phyloP scores from a whole-genome alignment of 1,140 invertebrate species.

The Orussus abietinus region DNA sequence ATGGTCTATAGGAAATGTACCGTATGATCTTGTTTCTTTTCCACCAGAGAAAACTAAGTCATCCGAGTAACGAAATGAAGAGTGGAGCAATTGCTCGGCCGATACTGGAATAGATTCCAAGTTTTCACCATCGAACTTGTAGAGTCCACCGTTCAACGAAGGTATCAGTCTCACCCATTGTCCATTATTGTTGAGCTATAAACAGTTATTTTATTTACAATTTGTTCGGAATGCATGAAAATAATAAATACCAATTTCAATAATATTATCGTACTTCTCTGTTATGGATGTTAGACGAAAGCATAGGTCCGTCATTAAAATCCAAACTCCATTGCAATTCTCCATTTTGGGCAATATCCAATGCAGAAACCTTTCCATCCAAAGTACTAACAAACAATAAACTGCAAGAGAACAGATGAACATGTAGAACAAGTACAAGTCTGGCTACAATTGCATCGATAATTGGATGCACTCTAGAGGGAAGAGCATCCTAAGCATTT shows the following conservation, averaged over 20 bases:
- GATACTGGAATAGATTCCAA: slow-evolving; percentile 83
- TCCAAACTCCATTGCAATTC: slow-evolving; percentile 69
- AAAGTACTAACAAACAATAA: slow-evolving; percentile 81
- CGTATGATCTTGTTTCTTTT: slow-evolving; percentile 65
- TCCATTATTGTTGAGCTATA: slow-evolving; percentile 78
- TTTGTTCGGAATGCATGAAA: too few relatives aligned
- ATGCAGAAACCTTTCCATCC: slow-evolving; percentile 78
- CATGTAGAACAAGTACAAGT: neutral
- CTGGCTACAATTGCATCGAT: too few relatives aligned
- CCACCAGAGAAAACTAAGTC: slow-evolving; percentile 83
- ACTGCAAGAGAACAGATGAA: slow-evolving; percentile 50
- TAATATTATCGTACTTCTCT: slow-evolving; percentile 61
- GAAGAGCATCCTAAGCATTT: slow-evolving; percentile 1
- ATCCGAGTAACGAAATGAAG: slow-evolving; percentile 80
- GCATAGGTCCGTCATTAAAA: slow-evolving; percentile 68
- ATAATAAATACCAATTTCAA: slow-evolving; percentile 1
- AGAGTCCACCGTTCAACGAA: slow-evolving; percentile 83
- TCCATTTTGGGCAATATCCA: slow-evolving; percentile 68
- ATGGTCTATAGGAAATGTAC: too few relatives aligned
- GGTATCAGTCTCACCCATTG: slow-evolving; percentile 85
- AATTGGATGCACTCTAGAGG: too few relatives aligned
- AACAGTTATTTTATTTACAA: slow-evolving; percentile 19
- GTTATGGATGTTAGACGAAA: slow-evolving; percentile 81
- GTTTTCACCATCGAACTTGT: slow-evolving; percentile 84
- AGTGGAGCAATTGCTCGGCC: slow-evolving; percentile 77